Base-by-base conservation (phyloP, 2,888 invertebrate genomes). In the Chloroclysta siterata region DNA sequence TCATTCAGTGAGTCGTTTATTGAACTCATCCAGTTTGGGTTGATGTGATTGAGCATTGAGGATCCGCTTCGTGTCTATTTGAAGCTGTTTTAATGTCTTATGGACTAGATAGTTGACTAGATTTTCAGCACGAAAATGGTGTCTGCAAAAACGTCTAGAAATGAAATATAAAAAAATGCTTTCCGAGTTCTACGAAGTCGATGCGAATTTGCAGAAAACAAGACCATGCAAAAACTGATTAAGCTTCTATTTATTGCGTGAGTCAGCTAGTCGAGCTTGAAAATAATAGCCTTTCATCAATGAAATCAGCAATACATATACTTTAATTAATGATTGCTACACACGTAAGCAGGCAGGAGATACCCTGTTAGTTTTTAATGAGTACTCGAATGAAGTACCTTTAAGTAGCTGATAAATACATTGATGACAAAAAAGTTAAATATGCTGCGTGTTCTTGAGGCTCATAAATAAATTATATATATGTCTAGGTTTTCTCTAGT, bases 261-360 rank as follows among this genome's bases (percentile, higher is more conserved):
- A 28, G 55, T 15, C 10, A 28, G 14, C 41, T 48, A 50, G 44
- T 55, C 60, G 56, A 60, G 60, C 64, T 52, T 65, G 60, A 65
- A 33, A 33, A 8, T 33, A 60, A 65, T 60, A 14, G 47, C 41
- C 41, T 57, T 60, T 48, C 51, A 51, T 61, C 44, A 51, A 55
- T 51, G 47, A 46, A 55, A 47, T 47, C 15, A 22, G 13, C n/a
- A 46, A 39, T 39, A 22, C 22, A 22, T 22, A 44, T 41, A 33
- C 13, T 48, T 44, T 14, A 53, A 46, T 50, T 29, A 29, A 15
- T 28, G 5, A 14, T 29, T 33, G 33, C 33, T 33, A 7, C 33
- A 22, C 3, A 22, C 22, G 22, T 3, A n/a, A n/a, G n/a, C n/a
- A n/a, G n/a, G n/a, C n/a, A n/a, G n/a, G 22, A 22, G 22, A 22